A percentile compares a stretch with the other conserved stretches of the same genome.
Evolutionary conservation across 2,113 vertebrate genomes (phyloP).

Genomic region (Dryoscopus gambensis): DNA sequence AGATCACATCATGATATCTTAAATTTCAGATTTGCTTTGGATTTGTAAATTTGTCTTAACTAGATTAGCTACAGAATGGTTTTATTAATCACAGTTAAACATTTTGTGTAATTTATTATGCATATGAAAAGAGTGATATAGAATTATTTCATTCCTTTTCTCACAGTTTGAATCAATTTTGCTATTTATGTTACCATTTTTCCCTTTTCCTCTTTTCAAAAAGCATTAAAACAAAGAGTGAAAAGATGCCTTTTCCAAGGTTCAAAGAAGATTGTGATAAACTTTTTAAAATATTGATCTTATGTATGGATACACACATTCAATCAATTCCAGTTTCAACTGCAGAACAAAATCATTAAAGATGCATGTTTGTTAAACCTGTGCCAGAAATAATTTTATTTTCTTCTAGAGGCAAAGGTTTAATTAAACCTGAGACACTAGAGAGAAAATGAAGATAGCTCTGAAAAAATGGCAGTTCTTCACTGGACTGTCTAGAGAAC

Average conservation of each 20-base stretch:
- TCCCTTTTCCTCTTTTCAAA: background rate
- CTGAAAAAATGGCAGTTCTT: background rate
- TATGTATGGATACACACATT: background rate
- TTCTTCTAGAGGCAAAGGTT: background rate
- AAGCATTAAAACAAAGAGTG: background rate
- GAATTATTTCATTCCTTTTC: background rate
- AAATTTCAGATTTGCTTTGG: background rate
- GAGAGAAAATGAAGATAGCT: background rate
- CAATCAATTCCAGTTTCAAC: background rate
- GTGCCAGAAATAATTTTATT: background rate
- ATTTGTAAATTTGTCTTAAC: background rate
- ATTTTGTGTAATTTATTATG: background rate
- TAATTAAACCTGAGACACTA: background rate
- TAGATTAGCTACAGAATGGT: background rate
- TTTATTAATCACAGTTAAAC: background rate
- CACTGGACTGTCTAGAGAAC: background rate
- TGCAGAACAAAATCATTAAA: background rate
- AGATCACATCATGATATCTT: background rate
- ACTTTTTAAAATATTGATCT: background rate
- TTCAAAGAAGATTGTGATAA: background rate
- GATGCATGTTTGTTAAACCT: background rate
- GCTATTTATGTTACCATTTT: background rate
- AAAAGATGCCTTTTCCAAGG: background rate
- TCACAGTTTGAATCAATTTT: background rate
- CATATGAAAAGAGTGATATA: background rate